Evolutionary conservation across 2,888 invertebrate species (phyloP).

Genomic region (Rhagophthalmus giganteus): DNA sequence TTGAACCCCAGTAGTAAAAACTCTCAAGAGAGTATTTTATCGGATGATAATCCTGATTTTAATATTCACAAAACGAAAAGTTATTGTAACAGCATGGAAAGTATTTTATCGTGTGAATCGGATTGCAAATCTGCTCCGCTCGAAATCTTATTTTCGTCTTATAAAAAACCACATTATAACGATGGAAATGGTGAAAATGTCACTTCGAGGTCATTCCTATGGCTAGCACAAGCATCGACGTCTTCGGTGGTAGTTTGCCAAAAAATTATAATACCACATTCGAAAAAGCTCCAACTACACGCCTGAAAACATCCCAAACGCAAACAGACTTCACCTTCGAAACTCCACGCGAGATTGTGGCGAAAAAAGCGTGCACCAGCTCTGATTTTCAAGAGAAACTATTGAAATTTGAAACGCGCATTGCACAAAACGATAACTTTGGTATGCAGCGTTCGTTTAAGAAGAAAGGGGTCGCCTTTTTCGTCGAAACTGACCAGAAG

Average conservation of each 20-base stretch:
- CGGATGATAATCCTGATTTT: slow-evolving; percentile 64
- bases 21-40: slow-evolving; percentile 78
- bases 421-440: slow-evolving; percentile 38
- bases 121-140: slow-evolving; percentile 77
- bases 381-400: slow-evolving; percentile 53
- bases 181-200: slow-evolving; percentile 4
- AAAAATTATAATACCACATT: slow-evolving; percentile 42
- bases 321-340: slow-evolving; percentile 50
- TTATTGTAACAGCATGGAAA: slow-evolving; percentile 78
- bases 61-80: slow-evolving; percentile 54
- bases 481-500: slow-evolving; percentile 43
- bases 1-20: slow-evolving; percentile 68
- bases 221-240: too few species aligned
- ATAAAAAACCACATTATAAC: slow-evolving; percentile 14
- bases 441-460: slow-evolving; percentile 21
- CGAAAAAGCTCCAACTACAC: slow-evolving; percentile 5
- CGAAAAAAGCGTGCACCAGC: slow-evolving; percentile 47
- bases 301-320: slow-evolving; percentile 49
- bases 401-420: slow-evolving; percentile 50
- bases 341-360: slow-evolving; percentile 44
- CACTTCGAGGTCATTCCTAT: too few species aligned
- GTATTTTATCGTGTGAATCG: slow-evolving; percentile 78
- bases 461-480: slow-evolving; percentile 49
- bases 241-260: slow-evolving; percentile 42
- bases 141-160: slow-evolving; percentile 66